Percentiles rank a stretch among this genome's conserved stretches.
Conservation (phyloP, 1,140 invertebrate species). For the Penaeus japonicus region DNA sequence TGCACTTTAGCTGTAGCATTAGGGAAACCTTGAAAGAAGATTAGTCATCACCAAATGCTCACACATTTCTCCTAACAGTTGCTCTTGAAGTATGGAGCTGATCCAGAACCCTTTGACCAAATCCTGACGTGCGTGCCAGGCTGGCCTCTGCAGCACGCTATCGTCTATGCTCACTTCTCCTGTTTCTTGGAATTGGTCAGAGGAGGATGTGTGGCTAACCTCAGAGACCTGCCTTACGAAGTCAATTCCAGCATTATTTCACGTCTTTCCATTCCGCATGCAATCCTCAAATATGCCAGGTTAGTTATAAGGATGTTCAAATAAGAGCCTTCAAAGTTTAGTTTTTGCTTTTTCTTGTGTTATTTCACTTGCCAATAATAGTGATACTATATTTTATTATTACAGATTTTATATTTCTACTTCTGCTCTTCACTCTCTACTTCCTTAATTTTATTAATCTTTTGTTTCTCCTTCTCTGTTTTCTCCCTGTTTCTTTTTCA, state of each 20-base stretch:
- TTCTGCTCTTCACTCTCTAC: not conserved
- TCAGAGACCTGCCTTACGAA: constrained; percentile 23
- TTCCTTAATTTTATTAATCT: no score
- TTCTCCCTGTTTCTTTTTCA: no score
- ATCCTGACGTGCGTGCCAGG: constrained; percentile 50
- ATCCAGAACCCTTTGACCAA: constrained; percentile 45
- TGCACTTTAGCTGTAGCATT: no score
- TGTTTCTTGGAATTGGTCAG: constrained; percentile 55
- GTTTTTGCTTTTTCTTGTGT: not conserved
- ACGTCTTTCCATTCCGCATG: constrained; percentile 51
- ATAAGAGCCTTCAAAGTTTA: not conserved
- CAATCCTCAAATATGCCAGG: constrained; percentile 56
- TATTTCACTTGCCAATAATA: no score
- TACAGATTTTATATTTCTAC: not conserved
- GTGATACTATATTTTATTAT: no score
- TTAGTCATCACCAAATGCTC: no score
- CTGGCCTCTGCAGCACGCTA: constrained; percentile 54
- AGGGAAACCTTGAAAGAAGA: no score
- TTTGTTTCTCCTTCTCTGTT: not conserved
- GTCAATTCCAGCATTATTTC: constrained; percentile 20
- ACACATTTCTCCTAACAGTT: not conserved
- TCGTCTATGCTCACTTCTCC: constrained; percentile 51
- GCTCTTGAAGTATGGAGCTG: constrained; percentile 36
- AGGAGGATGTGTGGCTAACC: constrained; percentile 43
- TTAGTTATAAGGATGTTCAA: not conserved